phyloP scores from a whole-genome alignment of 2,888 invertebrate species.

The Adelognathus sp. region DNA sequence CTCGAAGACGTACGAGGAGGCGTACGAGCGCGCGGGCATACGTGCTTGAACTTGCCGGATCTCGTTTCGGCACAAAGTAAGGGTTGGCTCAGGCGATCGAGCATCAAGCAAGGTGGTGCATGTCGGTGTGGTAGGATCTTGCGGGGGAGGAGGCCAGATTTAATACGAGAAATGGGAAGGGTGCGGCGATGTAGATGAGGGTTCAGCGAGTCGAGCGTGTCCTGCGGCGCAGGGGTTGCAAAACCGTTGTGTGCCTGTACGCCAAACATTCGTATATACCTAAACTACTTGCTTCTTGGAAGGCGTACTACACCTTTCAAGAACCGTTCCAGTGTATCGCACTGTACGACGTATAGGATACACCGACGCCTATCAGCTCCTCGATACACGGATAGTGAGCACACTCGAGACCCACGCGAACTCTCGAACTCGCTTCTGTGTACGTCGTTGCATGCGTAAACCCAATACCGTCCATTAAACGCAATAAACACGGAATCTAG shows the following conservation, averaged over 20 bases:
- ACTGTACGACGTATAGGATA: slow-evolving; percentile 17
- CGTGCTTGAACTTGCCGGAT: neutral
- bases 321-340: neutral
- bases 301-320: slow-evolving; percentile 38
- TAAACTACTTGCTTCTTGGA: slow-evolving; percentile 21
- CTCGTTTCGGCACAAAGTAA: slow-evolving; percentile 1
- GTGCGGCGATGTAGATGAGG: slow-evolving; percentile 69
- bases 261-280: neutral
- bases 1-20: neutral
- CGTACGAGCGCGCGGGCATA: neutral
- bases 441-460: slow-evolving; percentile 70
- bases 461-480: slow-evolving; percentile 74
- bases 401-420: slow-evolving; percentile 22
- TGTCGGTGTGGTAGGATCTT: neutral
- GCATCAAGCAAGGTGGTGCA: neutral
- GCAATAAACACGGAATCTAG: slow-evolving; percentile 76
- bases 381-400: slow-evolving; percentile 16
- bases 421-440: slow-evolving; percentile 21
- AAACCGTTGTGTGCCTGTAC: slow-evolving; percentile 26
- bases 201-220: slow-evolving; percentile 65
- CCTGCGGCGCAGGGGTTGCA: slow-evolving; percentile 55
- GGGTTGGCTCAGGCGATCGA: neutral
- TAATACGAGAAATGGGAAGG: slow-evolving; percentile 76
- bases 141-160: slow-evolving; percentile 68
- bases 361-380: neutral